phyloP scores from a whole-genome alignment of 2,888 invertebrate genomes.

The Dorcus parallelipipedus region DNA sequence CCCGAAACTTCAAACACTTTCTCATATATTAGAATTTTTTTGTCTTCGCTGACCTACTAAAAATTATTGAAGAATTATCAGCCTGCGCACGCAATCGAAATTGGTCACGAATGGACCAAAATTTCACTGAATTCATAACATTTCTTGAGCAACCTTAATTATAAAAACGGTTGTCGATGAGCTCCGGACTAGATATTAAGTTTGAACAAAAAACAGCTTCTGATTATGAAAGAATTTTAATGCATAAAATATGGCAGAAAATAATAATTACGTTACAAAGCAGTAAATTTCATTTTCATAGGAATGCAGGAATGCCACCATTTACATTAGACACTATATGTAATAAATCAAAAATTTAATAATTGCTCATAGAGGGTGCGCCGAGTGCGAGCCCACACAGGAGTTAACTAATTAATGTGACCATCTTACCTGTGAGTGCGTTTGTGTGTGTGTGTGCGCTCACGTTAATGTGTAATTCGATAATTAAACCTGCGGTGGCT shows the following conservation, averaged over 20 bases:
- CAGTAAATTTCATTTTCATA: too few species aligned
- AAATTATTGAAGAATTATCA: slow-evolving; percentile 42
- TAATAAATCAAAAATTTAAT: slow-evolving; percentile 36
- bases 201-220: too few species aligned
- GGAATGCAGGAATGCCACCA: too few species aligned
- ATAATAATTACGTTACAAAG: too few species aligned
- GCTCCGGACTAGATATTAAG: background rate
- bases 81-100: slow-evolving; percentile 40
- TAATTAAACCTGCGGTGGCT: slow-evolving; percentile 39
- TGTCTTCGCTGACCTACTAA: slow-evolving; percentile 42
- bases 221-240: too few species aligned
- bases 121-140: slow-evolving; percentile 17
- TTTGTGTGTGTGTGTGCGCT: slow-evolving; percentile 1
- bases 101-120: slow-evolving; percentile 39
- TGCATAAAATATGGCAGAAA: too few species aligned
- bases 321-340: background rate
- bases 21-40: slow-evolving; percentile 32
- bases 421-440: slow-evolving; percentile 32
- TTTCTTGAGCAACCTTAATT: slow-evolving; percentile 18
- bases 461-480: slow-evolving; percentile 40
- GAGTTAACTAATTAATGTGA: slow-evolving; percentile 38
- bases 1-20: slow-evolving; percentile 33
- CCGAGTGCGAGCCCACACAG: slow-evolving; percentile 34
- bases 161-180: slow-evolving; percentile 14
- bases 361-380: slow-evolving; percentile 35